These are phyloP conservation scores for Zaprionus lineosus DNA, from an alignment of 2,888 invertebrate species.

Conservation along the genomic window DNA sequence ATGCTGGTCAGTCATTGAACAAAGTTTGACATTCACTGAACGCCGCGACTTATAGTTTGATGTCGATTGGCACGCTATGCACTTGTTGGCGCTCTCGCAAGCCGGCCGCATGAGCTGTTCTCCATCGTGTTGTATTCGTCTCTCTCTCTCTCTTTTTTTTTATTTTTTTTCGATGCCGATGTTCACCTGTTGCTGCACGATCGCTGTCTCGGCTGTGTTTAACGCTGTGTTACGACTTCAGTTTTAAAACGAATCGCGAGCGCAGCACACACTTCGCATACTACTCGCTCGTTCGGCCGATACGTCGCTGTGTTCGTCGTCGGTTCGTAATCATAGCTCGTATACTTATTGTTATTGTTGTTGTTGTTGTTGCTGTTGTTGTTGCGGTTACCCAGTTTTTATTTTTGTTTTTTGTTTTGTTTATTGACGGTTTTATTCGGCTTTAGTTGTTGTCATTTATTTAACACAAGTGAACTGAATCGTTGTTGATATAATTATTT, in stretches of 20 bases:
- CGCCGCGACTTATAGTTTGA: too few species aligned
- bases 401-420: conserved; percentile 16
- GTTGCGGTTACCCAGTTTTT: conserved; percentile 29
- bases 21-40: conserved; percentile 32
- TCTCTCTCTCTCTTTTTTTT: neutral
- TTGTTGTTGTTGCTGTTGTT: conserved; percentile 16
- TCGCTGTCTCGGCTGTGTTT: conserved; percentile 18
- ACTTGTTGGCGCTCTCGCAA: conserved; percentile 24
- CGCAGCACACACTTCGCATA: conserved; percentile 45
- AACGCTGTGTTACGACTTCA: conserved; percentile 28
- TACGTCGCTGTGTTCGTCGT: conserved; percentile 9
- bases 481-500: neutral
- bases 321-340: conserved; percentile 7
- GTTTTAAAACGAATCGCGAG: conserved; percentile 61
- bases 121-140: neutral
- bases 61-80: too few species aligned
- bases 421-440: conserved; percentile 39
- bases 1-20: conserved; percentile 2
- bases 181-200: conserved; percentile 43
- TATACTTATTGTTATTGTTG: conserved; percentile 11
- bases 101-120: conserved; percentile 3
- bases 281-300: conserved; percentile 40
- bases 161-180: too few species aligned
- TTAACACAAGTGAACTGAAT: conserved; percentile 41
- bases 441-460: conserved; percentile 37